These are phyloP conservation scores for Vimba vimba DNA, from an alignment of 2,113 vertebrate species.

Conservation along the genomic window DNA sequence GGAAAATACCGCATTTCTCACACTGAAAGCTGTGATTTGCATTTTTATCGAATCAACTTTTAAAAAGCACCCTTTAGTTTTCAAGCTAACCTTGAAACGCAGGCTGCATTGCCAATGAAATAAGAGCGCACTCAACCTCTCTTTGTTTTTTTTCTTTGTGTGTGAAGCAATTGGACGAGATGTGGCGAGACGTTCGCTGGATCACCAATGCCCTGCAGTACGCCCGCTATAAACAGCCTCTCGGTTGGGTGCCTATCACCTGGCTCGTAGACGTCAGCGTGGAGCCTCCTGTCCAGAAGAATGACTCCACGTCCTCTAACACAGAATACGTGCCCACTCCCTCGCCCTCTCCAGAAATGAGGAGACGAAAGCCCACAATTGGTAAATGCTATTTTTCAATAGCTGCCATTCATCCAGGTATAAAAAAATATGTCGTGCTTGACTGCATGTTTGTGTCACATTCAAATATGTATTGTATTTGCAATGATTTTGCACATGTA, in stretches of 20 bases:
- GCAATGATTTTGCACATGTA: neutral
- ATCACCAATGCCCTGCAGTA: conserved; percentile 92
- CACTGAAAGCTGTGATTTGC: conserved; percentile 15
- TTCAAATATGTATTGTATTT: neutral
- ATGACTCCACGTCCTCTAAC: conserved; percentile 89
- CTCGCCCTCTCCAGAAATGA: conserved; percentile 85
- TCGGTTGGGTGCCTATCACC: conserved; percentile 81
- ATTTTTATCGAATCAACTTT: conserved; percentile 11
- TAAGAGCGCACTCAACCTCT: neutral
- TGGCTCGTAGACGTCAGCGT: conserved; percentile 80
- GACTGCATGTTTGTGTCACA: neutral
- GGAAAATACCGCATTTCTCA: conserved; percentile 15
- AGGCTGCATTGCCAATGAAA: neutral
- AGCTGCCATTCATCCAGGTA: neutral
- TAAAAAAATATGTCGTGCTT: neutral
- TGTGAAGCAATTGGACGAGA: conserved; percentile 91
- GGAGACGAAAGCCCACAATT: conserved; percentile 79
- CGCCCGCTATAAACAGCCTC: conserved; percentile 90
- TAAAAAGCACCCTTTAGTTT: neutral
- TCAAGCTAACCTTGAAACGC: neutral
- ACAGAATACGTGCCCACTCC: conserved; percentile 91
- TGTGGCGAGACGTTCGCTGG: conserved; percentile 93
- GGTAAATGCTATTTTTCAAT: conserved; percentile 69
- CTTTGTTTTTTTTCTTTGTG: conserved; percentile 5
- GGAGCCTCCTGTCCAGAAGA: conserved; percentile 81